These are phyloP conservation scores for Eleginops maclovinus DNA, from an alignment of 2,113 vertebrate genomes.

Conservation along the genomic window DNA sequence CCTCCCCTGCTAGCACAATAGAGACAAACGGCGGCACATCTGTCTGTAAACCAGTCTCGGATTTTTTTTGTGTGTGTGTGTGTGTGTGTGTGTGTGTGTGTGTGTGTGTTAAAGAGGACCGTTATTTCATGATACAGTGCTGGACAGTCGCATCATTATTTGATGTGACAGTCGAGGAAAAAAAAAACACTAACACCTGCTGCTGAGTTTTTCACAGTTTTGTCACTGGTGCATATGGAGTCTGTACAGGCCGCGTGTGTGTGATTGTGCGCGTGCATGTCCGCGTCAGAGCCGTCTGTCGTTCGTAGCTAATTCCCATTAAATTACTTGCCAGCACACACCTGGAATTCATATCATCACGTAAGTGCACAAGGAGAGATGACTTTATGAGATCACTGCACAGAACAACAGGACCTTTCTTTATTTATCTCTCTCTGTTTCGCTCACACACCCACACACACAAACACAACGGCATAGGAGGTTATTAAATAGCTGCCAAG, in stretches of 20 bases:
- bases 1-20: slow-evolving; percentile 70
- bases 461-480: neutral
- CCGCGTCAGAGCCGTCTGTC: slow-evolving; percentile 24
- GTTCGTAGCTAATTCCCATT: slow-evolving; percentile 37
- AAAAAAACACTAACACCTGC: slow-evolving; percentile 59
- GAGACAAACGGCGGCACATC: slow-evolving; percentile 81
- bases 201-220: slow-evolving; percentile 23
- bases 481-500: slow-evolving; percentile 40
- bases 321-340: slow-evolving; percentile 33
- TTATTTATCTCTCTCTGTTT: neutral
- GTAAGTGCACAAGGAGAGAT: neutral
- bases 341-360: slow-evolving; percentile 49
- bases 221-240: slow-evolving; percentile 2
- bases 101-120: slow-evolving; percentile 31
- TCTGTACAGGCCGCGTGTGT: slow-evolving; percentile 3
- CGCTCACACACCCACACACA: neutral
- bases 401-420: slow-evolving; percentile 15
- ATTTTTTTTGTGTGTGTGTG: slow-evolving; percentile 43
- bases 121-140: slow-evolving; percentile 63
- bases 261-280: neutral
- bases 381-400: neutral
- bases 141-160: slow-evolving; percentile 50
- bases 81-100: slow-evolving; percentile 35
- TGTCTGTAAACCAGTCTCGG: slow-evolving; percentile 65
- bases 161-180: slow-evolving; percentile 48